Percentiles rank a stretch among this genome's conserved stretches.
Conservation (phyloP, 1,140 invertebrate species). For the Conus ventricosus region DNA sequence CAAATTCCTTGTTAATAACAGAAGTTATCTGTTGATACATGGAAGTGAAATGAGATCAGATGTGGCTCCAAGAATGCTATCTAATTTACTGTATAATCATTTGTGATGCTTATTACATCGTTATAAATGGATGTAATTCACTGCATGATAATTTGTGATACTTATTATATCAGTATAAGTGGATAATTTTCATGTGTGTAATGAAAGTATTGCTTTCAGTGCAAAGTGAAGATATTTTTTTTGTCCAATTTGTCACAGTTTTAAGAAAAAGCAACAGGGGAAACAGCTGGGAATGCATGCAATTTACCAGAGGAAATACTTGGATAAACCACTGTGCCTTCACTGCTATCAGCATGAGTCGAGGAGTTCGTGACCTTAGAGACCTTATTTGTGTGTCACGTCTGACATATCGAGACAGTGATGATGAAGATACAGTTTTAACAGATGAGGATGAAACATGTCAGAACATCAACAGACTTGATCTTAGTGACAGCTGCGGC, state of each 20-base stretch:
- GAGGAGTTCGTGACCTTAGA: conserved; percentile 69
- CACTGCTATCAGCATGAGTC: conserved; percentile 59
- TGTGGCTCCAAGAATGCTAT: too few relatives aligned
- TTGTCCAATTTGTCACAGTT: conserved; percentile 8
- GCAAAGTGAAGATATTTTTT: neutral
- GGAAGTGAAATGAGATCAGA: too few relatives aligned
- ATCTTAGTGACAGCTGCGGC: neutral
- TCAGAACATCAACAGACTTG: conserved; percentile 14
- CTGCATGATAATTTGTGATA: too few relatives aligned
- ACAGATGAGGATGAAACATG: conserved; percentile 57
- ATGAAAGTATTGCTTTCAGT: neutral
- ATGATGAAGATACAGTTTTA: conserved; percentile 60
- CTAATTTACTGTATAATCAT: too few relatives aligned
- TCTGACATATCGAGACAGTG: conserved; percentile 66
- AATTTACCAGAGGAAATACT: neutral
- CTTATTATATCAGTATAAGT: too few relatives aligned
- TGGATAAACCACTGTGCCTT: neutral
- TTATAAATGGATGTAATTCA: too few relatives aligned
- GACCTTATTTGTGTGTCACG: conserved; percentile 72
- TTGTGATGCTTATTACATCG: too few relatives aligned
- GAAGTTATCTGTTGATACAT: too few relatives aligned
- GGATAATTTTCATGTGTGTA: too few relatives aligned
- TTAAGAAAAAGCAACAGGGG: conserved; percentile 20
- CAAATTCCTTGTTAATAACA: too few relatives aligned
- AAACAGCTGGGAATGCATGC: neutral